A percentile compares a stretch with the other conserved stretches of the same genome.
Conservation (phyloP, 2,113 vertebrate species). For the Onychostoma macrolepis region DNA sequence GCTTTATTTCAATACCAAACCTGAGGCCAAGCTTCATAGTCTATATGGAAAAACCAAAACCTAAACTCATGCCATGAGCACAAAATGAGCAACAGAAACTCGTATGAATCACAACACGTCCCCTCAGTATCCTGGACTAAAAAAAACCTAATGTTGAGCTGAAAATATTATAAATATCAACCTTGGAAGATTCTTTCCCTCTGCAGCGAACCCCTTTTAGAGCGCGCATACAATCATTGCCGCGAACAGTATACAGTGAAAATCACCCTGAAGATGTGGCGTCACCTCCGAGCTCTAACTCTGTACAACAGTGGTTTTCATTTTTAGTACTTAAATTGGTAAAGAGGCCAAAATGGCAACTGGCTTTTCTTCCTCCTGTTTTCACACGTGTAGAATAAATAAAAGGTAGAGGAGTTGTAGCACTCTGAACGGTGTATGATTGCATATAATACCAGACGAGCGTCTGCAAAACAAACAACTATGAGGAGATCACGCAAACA, state of each 20-base stretch:
- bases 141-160: background rate
- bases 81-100: constrained; percentile 65
- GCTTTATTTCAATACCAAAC: constrained; percentile 67
- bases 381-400: constrained; percentile 46
- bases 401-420: constrained; percentile 54
- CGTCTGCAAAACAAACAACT: constrained; percentile 50
- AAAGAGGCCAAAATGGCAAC: constrained; percentile 52
- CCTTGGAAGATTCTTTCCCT: background rate
- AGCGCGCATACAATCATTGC: constrained; percentile 44
- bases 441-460: constrained; percentile 61
- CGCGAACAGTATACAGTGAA: constrained; percentile 42
- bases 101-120: background rate
- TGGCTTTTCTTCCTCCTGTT: constrained; percentile 58
- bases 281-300: constrained; percentile 48
- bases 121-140: background rate
- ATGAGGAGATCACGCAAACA: constrained; percentile 25
- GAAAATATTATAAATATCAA: constrained; percentile 15
- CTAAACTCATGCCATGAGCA: constrained; percentile 62
- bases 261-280: constrained; percentile 51
- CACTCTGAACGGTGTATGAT: constrained; percentile 51
- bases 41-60: constrained; percentile 31
- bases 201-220: constrained; percentile 16
- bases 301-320: constrained; percentile 47
- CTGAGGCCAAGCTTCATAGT: constrained; percentile 63
- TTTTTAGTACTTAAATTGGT: constrained; percentile 38